Base-by-base conservation (phyloP, 2,888 invertebrate genomes). In the Tupiocoris notatus region DNA sequence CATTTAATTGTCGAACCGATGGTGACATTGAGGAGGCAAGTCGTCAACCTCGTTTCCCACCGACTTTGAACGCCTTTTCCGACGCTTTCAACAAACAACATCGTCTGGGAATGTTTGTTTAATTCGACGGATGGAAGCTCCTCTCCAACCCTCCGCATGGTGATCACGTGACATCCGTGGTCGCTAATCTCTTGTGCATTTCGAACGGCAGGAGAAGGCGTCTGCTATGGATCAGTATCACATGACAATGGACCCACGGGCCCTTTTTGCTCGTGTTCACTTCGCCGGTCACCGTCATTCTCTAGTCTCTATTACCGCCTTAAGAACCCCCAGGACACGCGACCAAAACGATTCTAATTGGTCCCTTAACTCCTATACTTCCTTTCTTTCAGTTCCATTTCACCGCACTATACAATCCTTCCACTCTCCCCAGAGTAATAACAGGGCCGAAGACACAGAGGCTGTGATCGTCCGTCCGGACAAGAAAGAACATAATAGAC, bases 151-250 rank as follows among this genome's bases (percentile, higher is more conserved):
- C n/a, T n/a, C n/a, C n/a, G n/a, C 6, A 3, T 12, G 39, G 39
- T 12, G 39, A 39, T 39, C 39, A 39, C 39, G 39, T 39, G 70
- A 23, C 59, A 20, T 58, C 70, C 70, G 57, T 16, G 17, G 17
- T 20, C 59, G 58, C 61, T 70, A 70, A 70, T 70, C 67, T 67
- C 67, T 59, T 58, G 70, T 59, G 70, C 57, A 70, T 70, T 70
- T 70, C 59, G 1, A 58, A 23, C 61, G 59, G 20, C n/a, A 59
- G 58, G 20, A 67, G 54, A 39, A 22, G 25, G 59, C 22, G 7
- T 6, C 70, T 24, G 22, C 39, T n/a, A 23, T 22, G 57, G 67
- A 57, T 39, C 58, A 70, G 70, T 70, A 70, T 70, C 70, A 70
- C 21, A 24, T 70, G 70, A 70, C 70, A 70, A 70, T 70, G 61